Evolutionary conservation across 2,888 invertebrate species (phyloP).

Genomic region (Drosophila pseudotakahashii): DNA sequence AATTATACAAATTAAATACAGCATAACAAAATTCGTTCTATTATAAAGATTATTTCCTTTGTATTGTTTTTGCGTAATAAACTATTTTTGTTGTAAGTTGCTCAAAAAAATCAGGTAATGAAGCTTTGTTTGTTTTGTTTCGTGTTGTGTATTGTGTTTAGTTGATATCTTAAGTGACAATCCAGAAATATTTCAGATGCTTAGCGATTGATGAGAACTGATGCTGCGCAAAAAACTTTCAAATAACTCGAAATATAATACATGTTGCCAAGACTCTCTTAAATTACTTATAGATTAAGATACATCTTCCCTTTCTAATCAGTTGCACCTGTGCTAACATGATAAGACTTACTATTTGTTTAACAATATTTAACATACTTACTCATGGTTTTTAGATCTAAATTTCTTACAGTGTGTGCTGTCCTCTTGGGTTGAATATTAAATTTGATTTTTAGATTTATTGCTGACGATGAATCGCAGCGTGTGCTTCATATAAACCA

Average conservation of each 20-base stretch:
- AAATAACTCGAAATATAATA: slow-evolving; percentile 39
- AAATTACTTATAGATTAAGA: slow-evolving; percentile 11
- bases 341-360: background rate
- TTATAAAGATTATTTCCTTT: slow-evolving; percentile 34
- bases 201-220: slow-evolving; percentile 1
- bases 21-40: slow-evolving; percentile 71
- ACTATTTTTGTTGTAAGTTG: slow-evolving; percentile 57
- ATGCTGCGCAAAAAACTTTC: slow-evolving; percentile 36
- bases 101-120: slow-evolving; percentile 80
- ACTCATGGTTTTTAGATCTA: slow-evolving; percentile 22
- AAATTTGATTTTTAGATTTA: slow-evolving; percentile 21
- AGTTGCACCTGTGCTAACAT: slow-evolving; percentile 6
- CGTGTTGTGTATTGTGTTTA: slow-evolving; percentile 31
- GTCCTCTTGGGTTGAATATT: slow-evolving; percentile 18
- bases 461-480: slow-evolving; percentile 20
- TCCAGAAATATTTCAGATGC: slow-evolving; percentile 25
- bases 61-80: slow-evolving; percentile 46
- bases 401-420: slow-evolving; percentile 15
- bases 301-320: background rate
- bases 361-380: slow-evolving; percentile 69
- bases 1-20: slow-evolving; percentile 40
- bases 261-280: slow-evolving; percentile 4
- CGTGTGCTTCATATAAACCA: slow-evolving; percentile 53
- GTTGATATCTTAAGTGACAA: slow-evolving; percentile 40
- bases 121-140: slow-evolving; percentile 73